phyloP scores from a whole-genome alignment of 2,888 invertebrate species.

The Azorinus chamasolen region DNA sequence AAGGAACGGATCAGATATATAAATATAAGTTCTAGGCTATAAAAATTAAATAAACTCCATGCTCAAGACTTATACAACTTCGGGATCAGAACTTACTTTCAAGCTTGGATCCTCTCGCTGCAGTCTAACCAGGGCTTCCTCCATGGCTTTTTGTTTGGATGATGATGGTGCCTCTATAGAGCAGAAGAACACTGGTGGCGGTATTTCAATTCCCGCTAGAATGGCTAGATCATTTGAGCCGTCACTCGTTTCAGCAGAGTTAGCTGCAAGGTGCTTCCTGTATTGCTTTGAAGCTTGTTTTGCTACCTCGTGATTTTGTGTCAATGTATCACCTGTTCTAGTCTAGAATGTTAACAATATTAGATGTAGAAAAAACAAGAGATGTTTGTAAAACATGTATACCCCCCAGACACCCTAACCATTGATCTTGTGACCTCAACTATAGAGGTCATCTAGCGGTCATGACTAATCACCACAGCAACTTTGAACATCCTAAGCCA shows the following conservation, averaged over 20 bases:
- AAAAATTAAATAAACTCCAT: too few species aligned
- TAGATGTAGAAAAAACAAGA: too few species aligned
- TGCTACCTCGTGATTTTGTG: conserved; percentile 73
- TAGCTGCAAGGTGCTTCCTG: conserved; percentile 13
- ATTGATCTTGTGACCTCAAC: too few species aligned
- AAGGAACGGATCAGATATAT: too few species aligned
- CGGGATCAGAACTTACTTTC: too few species aligned
- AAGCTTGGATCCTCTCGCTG: conserved; percentile 94
- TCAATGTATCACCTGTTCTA: conserved; percentile 88
- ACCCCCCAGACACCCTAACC: too few species aligned
- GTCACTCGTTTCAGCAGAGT: conserved; percentile 13
- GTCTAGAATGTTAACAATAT: conserved; percentile 86
- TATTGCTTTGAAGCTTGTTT: conserved; percentile 42
- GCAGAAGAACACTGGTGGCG: conserved; percentile 98
- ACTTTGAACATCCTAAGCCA: too few species aligned
- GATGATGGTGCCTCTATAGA: conserved; percentile 96
- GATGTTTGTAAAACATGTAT: too few species aligned
- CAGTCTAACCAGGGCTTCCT: conserved; percentile 93
- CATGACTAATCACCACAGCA: too few species aligned
- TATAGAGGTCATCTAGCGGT: too few species aligned
- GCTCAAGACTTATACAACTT: too few species aligned
- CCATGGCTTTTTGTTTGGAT: conserved; percentile 91
- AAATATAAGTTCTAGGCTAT: too few species aligned
- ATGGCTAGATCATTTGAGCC: conserved; percentile 68
- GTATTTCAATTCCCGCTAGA: conserved; percentile 90